A percentile compares a stretch with the other conserved stretches of the same genome.
Conservation (phyloP, 2,113 vertebrate species). For the Triplophysa rosa region DNA sequence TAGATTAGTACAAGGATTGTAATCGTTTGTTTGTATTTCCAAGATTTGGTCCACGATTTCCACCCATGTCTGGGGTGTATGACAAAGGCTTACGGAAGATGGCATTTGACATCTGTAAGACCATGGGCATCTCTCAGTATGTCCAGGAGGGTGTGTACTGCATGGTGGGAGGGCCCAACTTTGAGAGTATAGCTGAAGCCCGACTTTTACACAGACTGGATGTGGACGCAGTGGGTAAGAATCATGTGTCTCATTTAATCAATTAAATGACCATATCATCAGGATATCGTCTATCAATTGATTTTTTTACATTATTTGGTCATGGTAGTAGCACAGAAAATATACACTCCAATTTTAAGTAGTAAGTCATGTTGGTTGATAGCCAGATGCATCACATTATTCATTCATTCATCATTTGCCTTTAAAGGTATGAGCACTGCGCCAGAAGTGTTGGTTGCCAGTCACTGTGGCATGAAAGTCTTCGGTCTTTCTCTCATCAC, state of each 20-base stretch:
- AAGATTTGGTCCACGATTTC: slow-evolving; percentile 82
- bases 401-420: not conserved
- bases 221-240: slow-evolving; percentile 79
- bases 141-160: slow-evolving; percentile 79
- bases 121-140: slow-evolving; percentile 62
- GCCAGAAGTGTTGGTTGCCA: slow-evolving; percentile 76
- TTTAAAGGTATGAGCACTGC: slow-evolving; percentile 81
- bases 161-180: slow-evolving; percentile 81
- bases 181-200: slow-evolving; percentile 79
- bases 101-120: slow-evolving; percentile 70
- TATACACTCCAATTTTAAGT: not conserved
- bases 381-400: not conserved
- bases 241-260: not conserved
- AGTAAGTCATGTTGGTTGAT: not conserved
- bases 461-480: slow-evolving; percentile 77
- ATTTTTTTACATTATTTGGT: not conserved
- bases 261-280: not conserved
- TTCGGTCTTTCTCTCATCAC: slow-evolving; percentile 82
- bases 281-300: too few species aligned
- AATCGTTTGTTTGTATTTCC: not conserved
- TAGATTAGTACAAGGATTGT: not conserved
- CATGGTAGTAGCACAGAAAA: not conserved
- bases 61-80: slow-evolving; percentile 76
- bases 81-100: slow-evolving; percentile 69
- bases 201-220: slow-evolving; percentile 74